Base-by-base conservation (phyloP, 2,113 vertebrate species). In the Apeltes quadracus region DNA sequence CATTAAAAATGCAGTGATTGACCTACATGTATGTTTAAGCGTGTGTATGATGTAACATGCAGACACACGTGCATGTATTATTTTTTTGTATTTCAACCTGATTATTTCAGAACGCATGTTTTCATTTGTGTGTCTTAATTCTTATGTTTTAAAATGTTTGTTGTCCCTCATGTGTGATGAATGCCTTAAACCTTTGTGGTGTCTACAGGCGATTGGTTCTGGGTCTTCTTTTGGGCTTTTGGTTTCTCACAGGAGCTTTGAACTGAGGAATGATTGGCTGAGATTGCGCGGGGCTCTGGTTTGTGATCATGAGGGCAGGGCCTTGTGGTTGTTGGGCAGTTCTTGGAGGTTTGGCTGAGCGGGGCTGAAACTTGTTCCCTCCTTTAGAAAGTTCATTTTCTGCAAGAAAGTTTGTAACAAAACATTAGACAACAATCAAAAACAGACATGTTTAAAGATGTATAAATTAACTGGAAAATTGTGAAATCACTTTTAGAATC, bases 321-420 rank as follows among this genome's bases (percentile, higher is more conserved):
- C 6, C 65, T 12, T 48, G 41, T 43, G 27, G 69, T 6, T 16
- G 51, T 23, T 4, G 78, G 16, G 59, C 75, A 13, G 72, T 48
- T 69, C 48, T 75, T 41, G 77, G 87, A 51, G 75, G 20, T 53
- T 80, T 87, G 22, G 87, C 27, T 41, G 83, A 68, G 48, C 83
- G 70, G 51, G 81, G 58, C 29, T 46, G 39, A 22, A 48, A 66
- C 48, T 68, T 79, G 84, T 71, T 90, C 29, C 56, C 78, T 34
- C 48, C 89, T 68, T 91, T 84, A 0, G 61, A 50, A 4, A 14
- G 82, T 59, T 89, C 81, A 0, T 90, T 82, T 5, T 93, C 92
- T 93, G 80, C 20, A n/a, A 55, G 29, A 72, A 18, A 1, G n/a
- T n/a, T 8, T 46, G 44, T 20, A 48, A n/a, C 18, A 48, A 48